Conservation (phyloP, 2,888 invertebrate genomes). For the Dione vanillae region DNA sequence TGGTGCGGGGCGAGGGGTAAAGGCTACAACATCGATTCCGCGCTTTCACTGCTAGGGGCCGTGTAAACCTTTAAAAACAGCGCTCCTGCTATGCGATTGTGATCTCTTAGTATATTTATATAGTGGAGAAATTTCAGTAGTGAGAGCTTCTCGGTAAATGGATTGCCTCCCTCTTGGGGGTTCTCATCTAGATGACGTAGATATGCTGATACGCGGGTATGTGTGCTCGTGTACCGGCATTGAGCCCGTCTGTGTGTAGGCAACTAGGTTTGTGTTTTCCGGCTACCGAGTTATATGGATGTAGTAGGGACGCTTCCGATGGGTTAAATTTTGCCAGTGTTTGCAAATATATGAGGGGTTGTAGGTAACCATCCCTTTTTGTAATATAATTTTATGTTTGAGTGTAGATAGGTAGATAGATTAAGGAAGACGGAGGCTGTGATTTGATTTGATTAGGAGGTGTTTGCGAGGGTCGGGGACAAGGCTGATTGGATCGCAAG, state of each 20-base stretch:
- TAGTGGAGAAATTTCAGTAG: slow-evolving; percentile 74
- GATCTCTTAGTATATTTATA: slow-evolving; percentile 75
- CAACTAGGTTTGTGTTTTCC: slow-evolving; percentile 71
- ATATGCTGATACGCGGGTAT: slow-evolving; percentile 77
- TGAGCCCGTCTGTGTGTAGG: slow-evolving; percentile 59
- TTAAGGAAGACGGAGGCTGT: slow-evolving; percentile 83
- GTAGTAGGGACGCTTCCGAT: slow-evolving; percentile 75
- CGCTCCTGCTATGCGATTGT: slow-evolving; percentile 78
- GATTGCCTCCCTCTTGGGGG: slow-evolving; percentile 84
- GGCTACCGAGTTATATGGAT: slow-evolving; percentile 72
- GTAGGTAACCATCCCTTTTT: slow-evolving; percentile 80
- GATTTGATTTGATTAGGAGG: slow-evolving; percentile 85
- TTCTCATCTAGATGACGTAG: slow-evolving; percentile 84
- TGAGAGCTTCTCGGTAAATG: slow-evolving; percentile 74
- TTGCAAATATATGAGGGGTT: slow-evolving; percentile 83
- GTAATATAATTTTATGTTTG: slow-evolving; percentile 83
- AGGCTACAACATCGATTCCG: slow-evolving; percentile 85
- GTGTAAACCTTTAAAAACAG: slow-evolving; percentile 84
- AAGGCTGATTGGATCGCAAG: slow-evolving; percentile 80
- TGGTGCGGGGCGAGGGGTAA: slow-evolving; percentile 82
- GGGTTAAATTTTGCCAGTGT: slow-evolving; percentile 82
- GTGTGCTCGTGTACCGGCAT: slow-evolving; percentile 69
- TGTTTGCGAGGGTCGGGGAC: slow-evolving; percentile 79
- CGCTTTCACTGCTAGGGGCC: slow-evolving; percentile 85
- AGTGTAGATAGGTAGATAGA: slow-evolving; percentile 82